phyloP scores from a whole-genome alignment of 2,797 vertebrate species.

The Cynodonichthys magdalenae region DNA sequence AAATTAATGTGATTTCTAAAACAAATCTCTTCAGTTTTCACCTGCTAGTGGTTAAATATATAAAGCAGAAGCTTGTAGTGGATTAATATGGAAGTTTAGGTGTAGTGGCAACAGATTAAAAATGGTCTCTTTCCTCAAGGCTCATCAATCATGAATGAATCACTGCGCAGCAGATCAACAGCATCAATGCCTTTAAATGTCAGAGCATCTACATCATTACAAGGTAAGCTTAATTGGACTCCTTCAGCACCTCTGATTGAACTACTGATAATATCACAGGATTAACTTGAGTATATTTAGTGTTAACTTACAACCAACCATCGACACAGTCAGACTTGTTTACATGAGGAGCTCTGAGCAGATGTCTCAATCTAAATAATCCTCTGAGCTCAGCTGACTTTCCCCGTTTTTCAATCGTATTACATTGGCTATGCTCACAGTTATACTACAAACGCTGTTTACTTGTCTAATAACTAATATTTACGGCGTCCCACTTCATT shows the following conservation, averaged over 20 bases:
- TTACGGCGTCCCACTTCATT: constrained; percentile 17
- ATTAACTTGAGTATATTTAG: not conserved
- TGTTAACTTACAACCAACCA: constrained; percentile 2
- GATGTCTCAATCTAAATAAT: constrained; percentile 8
- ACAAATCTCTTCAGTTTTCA: constrained; percentile 5
- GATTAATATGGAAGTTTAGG: constrained; percentile 18
- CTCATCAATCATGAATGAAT: constrained; percentile 73
- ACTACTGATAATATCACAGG: not conserved
- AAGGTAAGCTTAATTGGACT: constrained; percentile 3
- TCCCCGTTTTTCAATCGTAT: not conserved
- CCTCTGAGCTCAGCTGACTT: not conserved
- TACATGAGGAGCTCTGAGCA: constrained; percentile 26
- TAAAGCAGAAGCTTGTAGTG: constrained; percentile 2
- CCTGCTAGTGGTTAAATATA: constrained; percentile 28
- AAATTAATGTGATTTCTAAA: constrained; percentile 27
- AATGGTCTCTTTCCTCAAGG: constrained; percentile 49
- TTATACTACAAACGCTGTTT: not conserved
- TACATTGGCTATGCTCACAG: not conserved
- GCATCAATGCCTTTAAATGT: constrained; percentile 29
- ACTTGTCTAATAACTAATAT: constrained; percentile 7
- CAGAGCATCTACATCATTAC: not conserved
- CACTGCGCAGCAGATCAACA: constrained; percentile 52
- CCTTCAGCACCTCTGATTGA: not conserved
- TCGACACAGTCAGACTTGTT: constrained; percentile 25
- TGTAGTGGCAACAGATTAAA: constrained; percentile 31